Evolutionary conservation across 2,113 vertebrate species (phyloP).

Genomic region (Myrmophylax atrothorax): DNA sequence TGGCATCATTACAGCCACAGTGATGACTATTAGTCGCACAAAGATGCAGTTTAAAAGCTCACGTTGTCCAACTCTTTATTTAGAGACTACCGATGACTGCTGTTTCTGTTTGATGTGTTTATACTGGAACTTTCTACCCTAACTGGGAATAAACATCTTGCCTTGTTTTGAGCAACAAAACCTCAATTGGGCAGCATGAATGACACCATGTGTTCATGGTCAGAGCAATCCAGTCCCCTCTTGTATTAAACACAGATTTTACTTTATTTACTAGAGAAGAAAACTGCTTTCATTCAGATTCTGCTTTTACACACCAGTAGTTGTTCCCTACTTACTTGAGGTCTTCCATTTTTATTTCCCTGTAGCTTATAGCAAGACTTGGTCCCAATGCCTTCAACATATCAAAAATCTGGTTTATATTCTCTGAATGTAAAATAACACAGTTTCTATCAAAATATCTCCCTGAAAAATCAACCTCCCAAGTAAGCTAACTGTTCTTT

Average conservation of each 20-base stretch:
- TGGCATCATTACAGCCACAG: neutral
- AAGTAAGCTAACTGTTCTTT: neutral
- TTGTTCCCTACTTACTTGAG: neutral
- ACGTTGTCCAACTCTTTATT: neutral
- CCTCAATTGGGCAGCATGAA: neutral
- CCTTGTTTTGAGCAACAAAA: neutral
- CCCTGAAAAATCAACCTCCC: neutral
- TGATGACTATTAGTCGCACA: neutral
- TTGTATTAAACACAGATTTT: neutral
- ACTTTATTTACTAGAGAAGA: neutral
- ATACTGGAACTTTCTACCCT: neutral
- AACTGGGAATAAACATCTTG: neutral
- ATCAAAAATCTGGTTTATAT: neutral
- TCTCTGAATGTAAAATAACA: neutral
- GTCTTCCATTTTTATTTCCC: neutral
- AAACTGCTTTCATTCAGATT: neutral
- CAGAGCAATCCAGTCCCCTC: neutral
- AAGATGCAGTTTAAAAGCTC: neutral
- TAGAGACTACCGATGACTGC: neutral
- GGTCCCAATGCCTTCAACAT: neutral
- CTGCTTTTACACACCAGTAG: neutral
- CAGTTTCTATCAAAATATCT: neutral
- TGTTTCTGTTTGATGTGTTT: neutral
- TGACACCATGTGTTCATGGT: neutral
- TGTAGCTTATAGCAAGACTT: neutral